Evolutionary conservation across 2,797 vertebrate species (phyloP), one percentile per base, ranked within the genome.

Genomic region (Hyperoplus lanceolatus): DNA sequence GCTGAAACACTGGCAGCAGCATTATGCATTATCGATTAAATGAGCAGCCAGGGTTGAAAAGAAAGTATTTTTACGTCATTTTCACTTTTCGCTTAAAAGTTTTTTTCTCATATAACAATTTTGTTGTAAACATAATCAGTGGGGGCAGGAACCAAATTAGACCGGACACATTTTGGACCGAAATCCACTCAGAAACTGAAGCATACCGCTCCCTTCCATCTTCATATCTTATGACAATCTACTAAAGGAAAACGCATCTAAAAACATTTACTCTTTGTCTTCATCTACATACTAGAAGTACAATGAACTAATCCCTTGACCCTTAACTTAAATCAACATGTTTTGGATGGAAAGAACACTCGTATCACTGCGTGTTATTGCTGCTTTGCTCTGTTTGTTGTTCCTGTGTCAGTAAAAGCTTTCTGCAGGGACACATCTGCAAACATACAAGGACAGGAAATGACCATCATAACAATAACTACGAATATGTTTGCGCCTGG

Each of bases 381-480:
- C 46, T 39, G 63, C 70, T 74, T 58, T 73, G 54, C 46, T 81
- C 41, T 80, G 80, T 70, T 88, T 63, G 66, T 78, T 87, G 82
- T 79, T 90, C 79, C 55, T 58, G 51, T 73, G 64, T 87, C 71
- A 69, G 73, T 65, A 70, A 84, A 80, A 82, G 46, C 45, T 29
- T 29, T 76, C 64, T 59, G 16, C 71, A 70, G 75, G 51, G 75
- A 71, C 46, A 79, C 69, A 73, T 86, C 48, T 70, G 82, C 79
- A 86, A 87, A 89, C 83, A 90, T 6, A 42, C 6, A 15, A 39
- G 42, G 14, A 66, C 68, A 81, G 85, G 86, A 89, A 92, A 91
- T 87, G 70, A 85, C 86, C 80, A 57, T 63, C 78, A 78, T 75
- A 86, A 80, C 80, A 85, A 81, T 79, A 78, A 87, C 62, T 54